Conservation (phyloP, 30 jellyfish, hydroid and myxozoan species). For the Aurelia coerulea region DNA sequence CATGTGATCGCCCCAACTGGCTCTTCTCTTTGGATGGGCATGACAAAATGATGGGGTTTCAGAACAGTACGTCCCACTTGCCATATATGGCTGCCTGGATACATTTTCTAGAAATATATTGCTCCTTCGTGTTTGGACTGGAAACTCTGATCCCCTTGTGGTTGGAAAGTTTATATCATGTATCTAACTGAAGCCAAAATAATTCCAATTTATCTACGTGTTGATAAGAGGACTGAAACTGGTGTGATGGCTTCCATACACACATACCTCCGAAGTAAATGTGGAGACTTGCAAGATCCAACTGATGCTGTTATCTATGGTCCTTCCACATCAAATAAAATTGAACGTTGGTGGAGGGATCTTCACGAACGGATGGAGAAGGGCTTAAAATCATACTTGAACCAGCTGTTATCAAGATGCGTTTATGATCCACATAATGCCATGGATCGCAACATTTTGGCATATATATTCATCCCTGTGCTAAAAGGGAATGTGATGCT, state of each 20-base stretch:
- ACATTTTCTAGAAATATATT: constrained; percentile 45
- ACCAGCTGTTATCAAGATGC: constrained; percentile 23
- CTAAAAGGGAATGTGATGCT: constrained; percentile 30
- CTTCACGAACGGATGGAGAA: constrained; percentile 25
- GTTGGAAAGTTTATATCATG: constrained; percentile 43
- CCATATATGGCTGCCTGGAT: constrained; percentile 69
- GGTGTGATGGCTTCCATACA: constrained; percentile 68
- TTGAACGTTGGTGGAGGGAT: constrained; percentile 50
- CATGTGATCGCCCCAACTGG: constrained; percentile 36
- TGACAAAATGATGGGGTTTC: constrained; percentile 61
- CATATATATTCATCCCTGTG: constrained; percentile 36
- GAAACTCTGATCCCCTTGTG: constrained; percentile 30
- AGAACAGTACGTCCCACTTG: constrained; percentile 61
- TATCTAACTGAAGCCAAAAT: constrained; percentile 17
- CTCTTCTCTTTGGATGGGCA: constrained; percentile 62
- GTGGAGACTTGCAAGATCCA: constrained; percentile 67
- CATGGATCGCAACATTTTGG: constrained; percentile 10
- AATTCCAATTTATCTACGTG: constrained; percentile 41
- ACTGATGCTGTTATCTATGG: constrained; percentile 66
- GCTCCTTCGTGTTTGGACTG: constrained; percentile 29
- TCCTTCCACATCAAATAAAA: constrained; percentile 6
- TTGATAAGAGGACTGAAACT: constrained; percentile 70
- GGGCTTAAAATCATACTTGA: constrained; percentile 16
- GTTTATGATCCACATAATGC: constrained; percentile 41
- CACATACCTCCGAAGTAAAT: constrained; percentile 24